Evolutionary conservation across 2,113 vertebrate genomes (phyloP), one percentile per base, ranked within the genome.

Genomic region (Chamaetylas fuelleborni): DNA sequence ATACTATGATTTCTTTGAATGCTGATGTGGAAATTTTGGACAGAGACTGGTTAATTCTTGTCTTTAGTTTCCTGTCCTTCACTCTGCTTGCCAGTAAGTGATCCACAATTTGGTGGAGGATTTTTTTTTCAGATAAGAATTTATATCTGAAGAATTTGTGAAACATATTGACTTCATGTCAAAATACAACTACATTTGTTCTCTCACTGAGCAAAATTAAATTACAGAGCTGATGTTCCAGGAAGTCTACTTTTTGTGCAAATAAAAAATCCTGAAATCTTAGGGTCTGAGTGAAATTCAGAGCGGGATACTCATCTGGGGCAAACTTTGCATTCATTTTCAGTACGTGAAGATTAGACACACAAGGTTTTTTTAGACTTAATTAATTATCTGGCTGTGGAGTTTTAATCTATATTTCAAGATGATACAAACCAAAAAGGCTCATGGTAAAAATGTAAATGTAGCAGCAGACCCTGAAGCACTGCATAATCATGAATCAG

Each of bases 381-480:
- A 96, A 88, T 95, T 97, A 93, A 96, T 95, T 54, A 94, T 88
- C 54, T 51, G n/a, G 23, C 64, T 78, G 61, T 89, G 64, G 60
- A 88, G 60, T 94, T 96, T 92, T 94, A 96, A 95, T 96, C 81
- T 94, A 78, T 94, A 92, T 94, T 96, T 95, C 82, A 95, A 90
- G 79, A 93, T 18, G 48, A 93, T 90, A 80, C n/a, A 90, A 95
- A 95, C 72, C n/a, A 94, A 92, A 88, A 93, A 86, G 25, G 10
- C 76, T 93, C 14, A 84, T 90, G 80, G 79, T 86, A 88, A 96
- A 96, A 94, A 95, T 94, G 79, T 74, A 95, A 94, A 94, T 93
- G 88, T 48, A 86, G 56, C 60, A 86, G 67, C 67, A 90, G 82
- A 88, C 74, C 90, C 92, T 88, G 74, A 92, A 96, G 92, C 76